phyloP scores from a whole-genome alignment of 2,888 invertebrate species.

The Luperina testacea region DNA sequence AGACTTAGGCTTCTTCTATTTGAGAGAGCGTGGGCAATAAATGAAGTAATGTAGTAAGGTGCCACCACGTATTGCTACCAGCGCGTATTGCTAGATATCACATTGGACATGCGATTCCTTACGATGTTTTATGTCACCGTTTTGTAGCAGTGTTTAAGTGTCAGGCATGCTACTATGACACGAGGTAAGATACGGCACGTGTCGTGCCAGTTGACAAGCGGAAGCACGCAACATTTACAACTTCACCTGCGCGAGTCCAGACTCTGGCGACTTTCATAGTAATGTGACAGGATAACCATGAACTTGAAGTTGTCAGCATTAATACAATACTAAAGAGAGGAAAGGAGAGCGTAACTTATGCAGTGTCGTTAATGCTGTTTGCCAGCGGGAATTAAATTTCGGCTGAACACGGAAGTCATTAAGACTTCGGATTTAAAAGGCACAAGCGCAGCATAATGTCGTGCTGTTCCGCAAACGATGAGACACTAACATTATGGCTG shows the following conservation, averaged over 20 bases:
- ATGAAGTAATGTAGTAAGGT: not conserved
- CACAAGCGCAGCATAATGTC: not conserved
- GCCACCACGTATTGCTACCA: not conserved
- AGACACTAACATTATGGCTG: not conserved
- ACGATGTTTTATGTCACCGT: not conserved
- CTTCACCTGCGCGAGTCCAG: not conserved
- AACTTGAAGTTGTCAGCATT: not conserved
- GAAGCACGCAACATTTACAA: constrained; percentile 1
- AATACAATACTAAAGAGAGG: not conserved
- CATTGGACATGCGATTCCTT: not conserved
- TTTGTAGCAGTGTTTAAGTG: not conserved
- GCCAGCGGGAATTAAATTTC: not conserved
- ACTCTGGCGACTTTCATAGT: not conserved
- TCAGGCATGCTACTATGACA: not conserved
- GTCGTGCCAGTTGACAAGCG: not conserved
- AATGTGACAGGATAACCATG: not conserved
- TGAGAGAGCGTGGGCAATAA: not conserved
- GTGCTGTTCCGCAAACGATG: not conserved
- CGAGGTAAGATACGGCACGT: not conserved
- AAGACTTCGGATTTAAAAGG: not conserved
- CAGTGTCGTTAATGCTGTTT: not conserved
- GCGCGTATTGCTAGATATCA: not conserved
- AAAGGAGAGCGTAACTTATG: not conserved
- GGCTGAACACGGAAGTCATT: not conserved
- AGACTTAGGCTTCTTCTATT: not conserved